Evolutionary conservation across 2,113 vertebrate genomes (phyloP), one percentile per base, ranked within the genome.

Genomic region (Sinosuthora webbiana): DNA sequence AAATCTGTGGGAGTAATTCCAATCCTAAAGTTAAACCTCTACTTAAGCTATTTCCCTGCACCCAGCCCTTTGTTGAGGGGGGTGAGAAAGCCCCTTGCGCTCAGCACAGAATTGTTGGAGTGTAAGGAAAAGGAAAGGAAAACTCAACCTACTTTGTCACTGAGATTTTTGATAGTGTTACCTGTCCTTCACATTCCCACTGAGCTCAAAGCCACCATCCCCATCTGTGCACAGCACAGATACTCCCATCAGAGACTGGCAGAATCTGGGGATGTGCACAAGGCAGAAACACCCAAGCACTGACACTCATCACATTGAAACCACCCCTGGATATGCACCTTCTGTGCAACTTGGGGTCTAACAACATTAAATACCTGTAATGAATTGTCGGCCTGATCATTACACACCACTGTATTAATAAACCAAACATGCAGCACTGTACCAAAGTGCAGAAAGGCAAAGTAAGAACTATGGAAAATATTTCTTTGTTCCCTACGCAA

Each of bases 391-490:
- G 41, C 18, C 85, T 83, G 25, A 64, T 83, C 64, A 73, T 65
- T 87, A 70, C 59, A 77, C 37, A 86, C 37, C 75, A 42, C 63
- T 90, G 14, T 59, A 91, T 96, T 87, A 94, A 82, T 45, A 50
- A 96, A 75, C 33, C 73, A 62, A 81, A 35, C 37, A 89, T 23
- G 33, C n/a, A 93, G 95, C 85, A 53, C n/a, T 62, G 85, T 65
- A 80, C 62, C 71, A 89, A 74, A 93, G 84, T 53, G 59, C 75
- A 74, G 47, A 90, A 88, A 88, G 87, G 33, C 62, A 70, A 92
- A 97, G 75, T 3, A 94, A 73, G 69, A 89, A 74, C 70, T 87
- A 78, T 62, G 69, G 85, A 95, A 97, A 97, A 93, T 96, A 98
- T 77, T 98, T 96, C 64, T 97, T 97, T 95, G 84, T 94, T 95